Base-by-base conservation (phyloP, 2,888 invertebrate species). In the Hemistola chrysoprasaria region DNA sequence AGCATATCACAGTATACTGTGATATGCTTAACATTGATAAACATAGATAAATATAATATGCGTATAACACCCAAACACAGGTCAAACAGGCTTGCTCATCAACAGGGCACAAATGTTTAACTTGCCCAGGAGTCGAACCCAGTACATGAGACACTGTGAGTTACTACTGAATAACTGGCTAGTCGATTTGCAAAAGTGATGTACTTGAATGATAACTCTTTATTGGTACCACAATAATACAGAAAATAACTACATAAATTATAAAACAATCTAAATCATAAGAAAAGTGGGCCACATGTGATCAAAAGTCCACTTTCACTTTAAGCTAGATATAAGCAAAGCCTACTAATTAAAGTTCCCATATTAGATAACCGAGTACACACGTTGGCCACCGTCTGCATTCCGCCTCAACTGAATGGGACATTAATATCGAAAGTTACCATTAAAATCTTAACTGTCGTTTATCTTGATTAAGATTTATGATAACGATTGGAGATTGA, bases 381-480 rank as follows among this genome's bases (percentile, higher is more conserved):
- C 36, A 36, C 22, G 22, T 22, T 22, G 30, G 9, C 20, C 22
- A 8, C 27, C 26, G 16, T 21, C 29, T 53, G 59, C 69, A 70
- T 72, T 66, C 66, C 63, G 40, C 27, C 42, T 31, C 40, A 45
- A 44, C 60, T 70, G 65, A 68, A 74, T 71, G 62, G 69, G 58
- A 64, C 78, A 78, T 79, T 81, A 81, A 84, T 85, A 84, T 79
- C 70, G 71, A 72, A 65, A 64, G 69, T 58, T 59, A 43, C 76
- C 81, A 84, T 86, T 85, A 84, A 78, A 79, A 73, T 72, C 71
- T 70, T 79, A 83, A 82, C 77, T 76, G 82, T 78, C 76, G 72
- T 71, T 80, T 81, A 86, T 86, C 83, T 78, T 79, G 86, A 86
- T 86, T 64, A 58, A 84, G 85, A 85, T 85, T 78, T 83, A 81